Evolutionary conservation across 1,140 invertebrate species (phyloP).

Genomic region (Cylas formicarius): DNA sequence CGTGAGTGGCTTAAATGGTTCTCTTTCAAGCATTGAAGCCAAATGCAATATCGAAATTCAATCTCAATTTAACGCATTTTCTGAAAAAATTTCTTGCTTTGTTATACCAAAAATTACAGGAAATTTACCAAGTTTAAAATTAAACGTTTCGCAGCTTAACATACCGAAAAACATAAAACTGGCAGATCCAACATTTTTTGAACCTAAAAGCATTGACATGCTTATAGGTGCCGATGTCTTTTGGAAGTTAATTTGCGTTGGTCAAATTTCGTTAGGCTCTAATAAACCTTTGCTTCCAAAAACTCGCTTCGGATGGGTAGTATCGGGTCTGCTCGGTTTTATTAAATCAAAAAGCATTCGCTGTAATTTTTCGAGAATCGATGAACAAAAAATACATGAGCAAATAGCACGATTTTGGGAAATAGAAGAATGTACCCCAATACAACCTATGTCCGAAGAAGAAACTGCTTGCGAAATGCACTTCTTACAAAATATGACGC

Average conservation of each 20-base stretch:
- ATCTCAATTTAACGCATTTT: conserved; percentile 4
- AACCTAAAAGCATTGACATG: conserved; percentile 9
- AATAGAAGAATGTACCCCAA: conserved; percentile 14
- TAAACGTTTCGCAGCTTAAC: conserved; percentile 1
- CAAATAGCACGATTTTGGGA: conserved; percentile 22
- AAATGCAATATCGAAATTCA: not conserved
- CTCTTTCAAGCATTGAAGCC: not conserved
- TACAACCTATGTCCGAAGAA: conserved; percentile 10
- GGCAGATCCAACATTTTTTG: conserved; percentile 6
- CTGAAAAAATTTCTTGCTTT: not conserved
- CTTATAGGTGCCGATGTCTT: conserved; percentile 11
- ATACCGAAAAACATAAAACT: conserved; percentile 7
- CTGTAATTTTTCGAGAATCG: too few species aligned
- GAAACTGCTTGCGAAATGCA: conserved; percentile 20
- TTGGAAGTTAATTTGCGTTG: conserved; percentile 7
- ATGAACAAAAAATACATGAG: not conserved
- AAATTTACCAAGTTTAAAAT: conserved; percentile 4
- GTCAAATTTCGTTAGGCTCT: conserved; percentile 8
- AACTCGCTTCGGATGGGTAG: conserved; percentile 11
- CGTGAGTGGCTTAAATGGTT: conserved; percentile 4
- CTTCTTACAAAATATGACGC: conserved; percentile 15
- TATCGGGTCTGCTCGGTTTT: conserved; percentile 5
- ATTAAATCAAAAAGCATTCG: too few species aligned
- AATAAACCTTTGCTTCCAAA: conserved; percentile 10
- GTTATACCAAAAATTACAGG: conserved; percentile 6